Conservation (phyloP, 2,888 invertebrate species). For the Spicauda simplicius region DNA sequence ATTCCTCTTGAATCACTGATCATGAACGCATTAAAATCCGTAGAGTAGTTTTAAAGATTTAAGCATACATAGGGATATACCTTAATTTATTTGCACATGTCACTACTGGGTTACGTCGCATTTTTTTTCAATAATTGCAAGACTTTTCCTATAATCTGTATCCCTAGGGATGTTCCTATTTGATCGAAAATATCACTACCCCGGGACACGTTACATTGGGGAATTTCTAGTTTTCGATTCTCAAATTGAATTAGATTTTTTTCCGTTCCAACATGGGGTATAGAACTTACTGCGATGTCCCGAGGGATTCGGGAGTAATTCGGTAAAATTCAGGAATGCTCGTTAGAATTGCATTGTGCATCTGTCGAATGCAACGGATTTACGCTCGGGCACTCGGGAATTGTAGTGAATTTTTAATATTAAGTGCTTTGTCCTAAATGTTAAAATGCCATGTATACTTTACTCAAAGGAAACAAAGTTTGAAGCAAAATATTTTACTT, state of each 20-base stretch:
- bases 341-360: conserved; percentile 41
- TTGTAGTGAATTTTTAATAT: no score
- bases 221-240: conserved; percentile 30
- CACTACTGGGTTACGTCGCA: no score
- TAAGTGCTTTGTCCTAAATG: no score
- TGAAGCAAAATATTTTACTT: no score
- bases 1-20: no score
- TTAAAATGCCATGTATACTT: no score
- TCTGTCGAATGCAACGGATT: conserved; percentile 39
- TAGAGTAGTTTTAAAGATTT: no score
- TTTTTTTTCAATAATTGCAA: no score
- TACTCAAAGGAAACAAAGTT: no score
- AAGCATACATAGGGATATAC: no score
- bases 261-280: background rate
- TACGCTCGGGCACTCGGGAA: conserved; percentile 1
- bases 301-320: conserved; percentile 26
- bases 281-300: conserved; percentile 10
- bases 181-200: conserved; percentile 21
- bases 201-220: conserved; percentile 6
- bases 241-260: conserved; percentile 34
- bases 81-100: no score
- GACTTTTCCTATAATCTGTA: background rate
- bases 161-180: background rate
- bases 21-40: no score
- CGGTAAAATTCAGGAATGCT: conserved; percentile 26